Conservation (phyloP, 2,113 vertebrate species). For the Manacus vitellinus region DNA sequence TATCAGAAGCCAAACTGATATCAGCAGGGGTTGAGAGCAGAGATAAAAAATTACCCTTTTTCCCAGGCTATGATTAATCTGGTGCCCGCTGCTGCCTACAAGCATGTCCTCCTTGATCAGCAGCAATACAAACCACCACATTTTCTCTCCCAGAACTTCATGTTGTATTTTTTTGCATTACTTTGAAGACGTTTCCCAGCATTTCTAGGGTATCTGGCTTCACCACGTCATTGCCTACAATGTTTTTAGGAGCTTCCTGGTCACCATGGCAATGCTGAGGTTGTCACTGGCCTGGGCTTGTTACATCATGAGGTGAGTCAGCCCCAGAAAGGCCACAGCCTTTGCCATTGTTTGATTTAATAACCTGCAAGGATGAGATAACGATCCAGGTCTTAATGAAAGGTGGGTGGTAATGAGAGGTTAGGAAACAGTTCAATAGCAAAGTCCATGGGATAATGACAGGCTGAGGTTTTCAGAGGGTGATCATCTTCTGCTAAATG, state of each 20-base stretch:
- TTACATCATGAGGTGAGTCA: conserved; percentile 40
- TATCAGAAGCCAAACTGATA: not conserved
- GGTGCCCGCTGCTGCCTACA: not conserved
- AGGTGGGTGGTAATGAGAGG: conserved; percentile 25
- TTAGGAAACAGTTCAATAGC: conserved; percentile 18
- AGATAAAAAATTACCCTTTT: not conserved
- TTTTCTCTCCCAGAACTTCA: not conserved
- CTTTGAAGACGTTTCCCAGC: not conserved
- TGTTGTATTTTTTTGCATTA: not conserved
- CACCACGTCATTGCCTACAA: not conserved
- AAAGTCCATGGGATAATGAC: not conserved
- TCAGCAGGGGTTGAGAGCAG: not conserved
- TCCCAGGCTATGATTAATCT: not conserved
- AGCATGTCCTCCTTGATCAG: not conserved
- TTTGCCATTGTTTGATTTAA: conserved; percentile 39
- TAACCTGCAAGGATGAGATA: conserved; percentile 43
- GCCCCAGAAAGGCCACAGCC: not conserved
- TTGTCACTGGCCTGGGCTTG: not conserved
- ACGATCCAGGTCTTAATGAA: conserved; percentile 37
- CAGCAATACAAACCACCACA: not conserved
- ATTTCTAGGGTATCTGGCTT: not conserved
- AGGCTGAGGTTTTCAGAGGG: conserved; percentile 1
- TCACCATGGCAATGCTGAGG: conserved; percentile 7
- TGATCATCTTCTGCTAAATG: not conserved
- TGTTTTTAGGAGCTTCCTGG: not conserved